A percentile compares a stretch with the other conserved stretches of the same genome.
These are phyloP conservation scores for Sesia apiformis DNA, from an alignment of 2,888 invertebrate species.

Conservation along the genomic window DNA sequence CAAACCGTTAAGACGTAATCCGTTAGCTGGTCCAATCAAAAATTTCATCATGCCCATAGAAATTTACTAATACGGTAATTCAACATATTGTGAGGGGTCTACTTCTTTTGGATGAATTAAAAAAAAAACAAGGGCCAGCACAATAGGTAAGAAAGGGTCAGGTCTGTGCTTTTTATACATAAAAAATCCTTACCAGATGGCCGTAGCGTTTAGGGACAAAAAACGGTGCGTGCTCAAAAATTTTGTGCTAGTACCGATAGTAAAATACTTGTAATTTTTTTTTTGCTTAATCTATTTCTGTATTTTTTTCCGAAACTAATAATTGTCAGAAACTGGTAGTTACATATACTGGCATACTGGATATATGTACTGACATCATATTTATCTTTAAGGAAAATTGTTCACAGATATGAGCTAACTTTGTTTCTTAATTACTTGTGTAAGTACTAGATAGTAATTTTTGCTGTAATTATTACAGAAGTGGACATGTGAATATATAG, in stretches of 20 bases:
- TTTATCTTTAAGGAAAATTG: too few species aligned
- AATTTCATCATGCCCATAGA: constrained; percentile 67
- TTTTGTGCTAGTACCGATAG: constrained; percentile 46
- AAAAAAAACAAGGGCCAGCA: constrained; percentile 64
- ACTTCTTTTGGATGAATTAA: constrained; percentile 22
- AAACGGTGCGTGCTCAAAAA: constrained; percentile 65
- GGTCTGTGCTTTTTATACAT: constrained; percentile 56
- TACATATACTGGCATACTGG: too few species aligned
- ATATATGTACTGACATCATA: too few species aligned
- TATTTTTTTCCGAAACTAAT: too few species aligned
- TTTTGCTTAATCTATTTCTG: too few species aligned
- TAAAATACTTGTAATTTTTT: constrained; percentile 8
- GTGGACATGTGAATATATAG: too few species aligned
- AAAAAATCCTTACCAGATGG: constrained; percentile 71
- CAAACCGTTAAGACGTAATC: constrained; percentile 65
- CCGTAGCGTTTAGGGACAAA: constrained; percentile 65
- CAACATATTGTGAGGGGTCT: constrained; percentile 68
- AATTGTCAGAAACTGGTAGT: too few species aligned
- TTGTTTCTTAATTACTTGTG: too few species aligned
- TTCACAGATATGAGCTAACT: too few species aligned
- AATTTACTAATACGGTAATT: constrained; percentile 71
- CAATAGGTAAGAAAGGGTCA: constrained; percentile 73
- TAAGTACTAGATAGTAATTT: too few species aligned
- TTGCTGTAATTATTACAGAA: too few species aligned
- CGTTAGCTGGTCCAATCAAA: constrained; percentile 67